A percentile compares a stretch with the other conserved stretches of the same genome.
These are phyloP conservation scores for Pseudopipra pipra DNA, from an alignment of 2,113 vertebrate genomes.

Conservation along the genomic window DNA sequence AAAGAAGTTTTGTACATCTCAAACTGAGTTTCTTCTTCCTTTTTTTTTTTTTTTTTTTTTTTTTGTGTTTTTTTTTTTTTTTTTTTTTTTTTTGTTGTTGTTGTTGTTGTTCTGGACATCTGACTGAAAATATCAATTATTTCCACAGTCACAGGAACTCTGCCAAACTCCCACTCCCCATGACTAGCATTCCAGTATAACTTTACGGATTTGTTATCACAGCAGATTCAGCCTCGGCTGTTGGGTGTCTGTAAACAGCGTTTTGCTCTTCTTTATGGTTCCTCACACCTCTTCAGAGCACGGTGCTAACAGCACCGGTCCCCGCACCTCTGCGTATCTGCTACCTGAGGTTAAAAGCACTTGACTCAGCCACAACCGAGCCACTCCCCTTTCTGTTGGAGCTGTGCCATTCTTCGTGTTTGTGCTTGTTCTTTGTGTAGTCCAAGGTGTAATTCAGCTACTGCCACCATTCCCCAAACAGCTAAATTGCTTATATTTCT, in stretches of 20 bases:
- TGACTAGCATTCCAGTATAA: background rate
- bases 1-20: background rate
- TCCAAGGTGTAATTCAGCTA: background rate
- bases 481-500: background rate
- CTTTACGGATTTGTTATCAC: constrained; percentile 5
- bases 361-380: background rate
- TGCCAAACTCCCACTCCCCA: background rate
- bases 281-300: background rate
- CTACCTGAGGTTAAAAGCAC: background rate
- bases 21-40: background rate
- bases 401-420: background rate
- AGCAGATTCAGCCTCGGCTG: background rate
- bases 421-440: background rate
- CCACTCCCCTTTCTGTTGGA: background rate
- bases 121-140: constrained; percentile 17
- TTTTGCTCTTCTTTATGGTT: background rate
- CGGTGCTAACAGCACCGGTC: background rate
- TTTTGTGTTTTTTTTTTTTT: background rate
- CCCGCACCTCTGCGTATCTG: background rate
- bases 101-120: background rate
- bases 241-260: background rate
- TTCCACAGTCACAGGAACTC: background rate
- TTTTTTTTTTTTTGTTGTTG: background rate
- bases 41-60: background rate
- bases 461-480: background rate